phyloP scores from a whole-genome alignment of 2,797 vertebrate genomes.

The Rhinophrynus dorsalis region DNA sequence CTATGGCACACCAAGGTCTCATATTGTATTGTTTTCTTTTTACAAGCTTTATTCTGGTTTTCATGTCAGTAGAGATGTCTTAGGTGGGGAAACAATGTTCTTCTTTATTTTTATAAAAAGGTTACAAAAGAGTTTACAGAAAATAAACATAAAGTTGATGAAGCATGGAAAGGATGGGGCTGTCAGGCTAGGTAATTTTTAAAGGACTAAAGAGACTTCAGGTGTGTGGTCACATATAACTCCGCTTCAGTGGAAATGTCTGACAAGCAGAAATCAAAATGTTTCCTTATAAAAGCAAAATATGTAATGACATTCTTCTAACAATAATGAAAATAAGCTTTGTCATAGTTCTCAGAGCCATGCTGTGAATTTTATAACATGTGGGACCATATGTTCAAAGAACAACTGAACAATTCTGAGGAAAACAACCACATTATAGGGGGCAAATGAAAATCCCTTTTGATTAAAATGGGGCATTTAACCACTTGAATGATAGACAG shows the following conservation, averaged over 20 bases:
- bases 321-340: neutral
- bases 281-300: neutral
- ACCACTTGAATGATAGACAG: no score
- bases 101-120: neutral
- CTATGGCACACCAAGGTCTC: no score
- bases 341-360: neutral
- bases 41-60: no score
- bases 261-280: neutral
- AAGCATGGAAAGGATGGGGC: neutral
- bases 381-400: no score
- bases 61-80: no score
- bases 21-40: no score
- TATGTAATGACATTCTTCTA: constrained; percentile 5
- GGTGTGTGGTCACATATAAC: constrained; percentile 10
- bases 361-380: neutral
- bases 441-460: no score
- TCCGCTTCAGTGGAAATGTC: neutral
- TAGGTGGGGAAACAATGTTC: neutral
- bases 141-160: constrained; percentile 1
- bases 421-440: no score
- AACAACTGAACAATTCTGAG: no score
- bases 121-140: neutral
- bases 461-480: no score
- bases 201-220: constrained; percentile 8
- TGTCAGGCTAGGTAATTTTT: constrained; percentile 12